Percentiles rank a stretch among this genome's conserved stretches.
Evolutionary conservation across 1,140 invertebrate species (phyloP).

Genomic region (Homarus americanus): DNA sequence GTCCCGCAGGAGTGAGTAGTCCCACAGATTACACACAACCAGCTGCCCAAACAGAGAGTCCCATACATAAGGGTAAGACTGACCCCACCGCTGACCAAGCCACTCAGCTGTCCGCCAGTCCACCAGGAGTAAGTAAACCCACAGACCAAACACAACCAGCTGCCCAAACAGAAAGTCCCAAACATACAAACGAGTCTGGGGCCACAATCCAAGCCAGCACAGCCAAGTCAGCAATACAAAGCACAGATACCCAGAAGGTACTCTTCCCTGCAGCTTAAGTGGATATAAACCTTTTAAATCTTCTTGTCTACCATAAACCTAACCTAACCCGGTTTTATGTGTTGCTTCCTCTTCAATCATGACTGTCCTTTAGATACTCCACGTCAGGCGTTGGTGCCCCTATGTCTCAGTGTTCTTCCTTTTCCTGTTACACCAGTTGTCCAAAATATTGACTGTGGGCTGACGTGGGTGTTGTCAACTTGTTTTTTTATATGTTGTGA

Average conservation of each 20-base stretch:
- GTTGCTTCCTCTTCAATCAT: not conserved
- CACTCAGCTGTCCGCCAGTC: too few species aligned
- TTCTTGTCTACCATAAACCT: not conserved
- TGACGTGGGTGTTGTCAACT: not conserved
- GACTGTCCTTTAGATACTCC: not conserved
- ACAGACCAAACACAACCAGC: not conserved
- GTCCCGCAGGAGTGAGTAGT: not conserved
- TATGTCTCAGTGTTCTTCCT: not conserved
- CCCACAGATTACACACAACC: not conserved
- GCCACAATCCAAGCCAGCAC: not conserved
- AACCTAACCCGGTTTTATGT: not conserved
- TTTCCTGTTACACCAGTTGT: not conserved
- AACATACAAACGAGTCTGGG: not conserved
- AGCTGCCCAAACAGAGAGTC: too few species aligned
- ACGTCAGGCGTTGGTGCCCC: not conserved
- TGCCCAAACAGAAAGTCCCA: not conserved
- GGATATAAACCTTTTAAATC: not conserved
- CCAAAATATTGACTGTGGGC: not conserved
- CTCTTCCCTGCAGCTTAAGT: not conserved
- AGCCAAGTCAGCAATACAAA: not conserved
- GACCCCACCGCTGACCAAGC: too few species aligned
- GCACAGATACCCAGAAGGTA: not conserved
- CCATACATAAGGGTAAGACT: too few species aligned
- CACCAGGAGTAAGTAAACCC: not conserved
- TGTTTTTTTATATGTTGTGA: too few species aligned